Conservation (phyloP, 2,113 vertebrate species). For the Perognathus longimembris region DNA sequence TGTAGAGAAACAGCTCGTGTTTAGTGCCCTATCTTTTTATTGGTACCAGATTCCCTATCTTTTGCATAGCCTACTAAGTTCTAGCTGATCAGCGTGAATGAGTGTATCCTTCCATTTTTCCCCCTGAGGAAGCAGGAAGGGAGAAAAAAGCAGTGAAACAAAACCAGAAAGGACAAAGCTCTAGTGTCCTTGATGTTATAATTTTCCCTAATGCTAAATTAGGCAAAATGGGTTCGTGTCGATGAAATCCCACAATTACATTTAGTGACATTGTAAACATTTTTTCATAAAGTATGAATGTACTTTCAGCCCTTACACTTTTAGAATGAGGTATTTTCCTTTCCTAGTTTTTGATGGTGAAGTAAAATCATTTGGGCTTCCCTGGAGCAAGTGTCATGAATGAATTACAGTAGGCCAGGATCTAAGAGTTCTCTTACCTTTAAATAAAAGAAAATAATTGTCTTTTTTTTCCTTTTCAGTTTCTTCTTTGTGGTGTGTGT, state of each 20-base stretch:
- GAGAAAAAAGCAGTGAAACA: background rate
- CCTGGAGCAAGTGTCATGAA: slow-evolving; percentile 20
- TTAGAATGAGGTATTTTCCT: background rate
- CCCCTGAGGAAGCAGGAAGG: background rate
- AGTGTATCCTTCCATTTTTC: background rate
- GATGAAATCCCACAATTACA: background rate
- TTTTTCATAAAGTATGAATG: background rate
- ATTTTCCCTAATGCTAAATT: background rate
- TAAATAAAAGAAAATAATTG: slow-evolving; percentile 57
- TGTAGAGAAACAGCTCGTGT: background rate
- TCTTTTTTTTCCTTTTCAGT: slow-evolving; percentile 87
- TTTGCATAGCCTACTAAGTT: background rate
- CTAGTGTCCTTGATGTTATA: background rate
- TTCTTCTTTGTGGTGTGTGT: slow-evolving; percentile 97
- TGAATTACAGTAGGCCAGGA: slow-evolving; percentile 34
- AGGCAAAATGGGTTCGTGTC: background rate
- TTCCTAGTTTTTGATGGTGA: background rate
- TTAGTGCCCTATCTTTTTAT: background rate
- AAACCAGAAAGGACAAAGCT: background rate
- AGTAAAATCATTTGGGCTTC: background rate
- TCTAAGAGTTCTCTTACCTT: background rate
- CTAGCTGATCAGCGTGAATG: background rate
- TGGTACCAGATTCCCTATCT: background rate
- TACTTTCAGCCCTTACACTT: background rate
- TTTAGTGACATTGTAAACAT: background rate